These are phyloP conservation scores for Quiscalus mexicanus DNA, from an alignment of 2,113 vertebrate genomes.

Conservation along the genomic window DNA sequence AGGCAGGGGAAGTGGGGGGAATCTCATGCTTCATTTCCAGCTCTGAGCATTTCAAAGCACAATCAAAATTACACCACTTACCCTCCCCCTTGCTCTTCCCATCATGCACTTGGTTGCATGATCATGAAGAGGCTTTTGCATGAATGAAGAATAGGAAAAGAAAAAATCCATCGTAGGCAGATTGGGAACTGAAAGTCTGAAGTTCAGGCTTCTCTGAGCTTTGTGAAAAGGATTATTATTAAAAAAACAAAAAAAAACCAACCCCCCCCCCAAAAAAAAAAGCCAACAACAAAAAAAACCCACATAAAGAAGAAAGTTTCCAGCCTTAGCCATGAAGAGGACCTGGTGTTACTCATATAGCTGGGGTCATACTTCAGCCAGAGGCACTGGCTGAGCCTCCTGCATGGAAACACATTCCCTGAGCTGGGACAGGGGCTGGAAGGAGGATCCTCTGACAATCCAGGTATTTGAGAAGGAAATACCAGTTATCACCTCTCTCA, in stretches of 20 bases:
- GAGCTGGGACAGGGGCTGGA: neutral
- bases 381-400: neutral
- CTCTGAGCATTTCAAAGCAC: slow-evolving; percentile 11
- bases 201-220: neutral
- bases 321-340: neutral
- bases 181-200: neutral
- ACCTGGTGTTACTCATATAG: neutral
- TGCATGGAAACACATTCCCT: neutral
- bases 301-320: neutral
- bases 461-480: neutral
- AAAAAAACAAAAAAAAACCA: accelerated
- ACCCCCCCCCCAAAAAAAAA: accelerated
- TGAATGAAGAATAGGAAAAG: neutral
- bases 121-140: neutral
- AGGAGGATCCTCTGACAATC: neutral
- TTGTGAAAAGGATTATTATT: neutral
- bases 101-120: neutral
- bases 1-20: neutral
- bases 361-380: neutral
- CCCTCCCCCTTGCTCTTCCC: neutral
- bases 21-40: slow-evolving; percentile 18
- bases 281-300: accelerated
- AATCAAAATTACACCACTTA: neutral
- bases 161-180: neutral
- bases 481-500: neutral